phyloP scores from a whole-genome alignment of 2,113 vertebrate species.

The Microcebus griseorufus region DNA sequence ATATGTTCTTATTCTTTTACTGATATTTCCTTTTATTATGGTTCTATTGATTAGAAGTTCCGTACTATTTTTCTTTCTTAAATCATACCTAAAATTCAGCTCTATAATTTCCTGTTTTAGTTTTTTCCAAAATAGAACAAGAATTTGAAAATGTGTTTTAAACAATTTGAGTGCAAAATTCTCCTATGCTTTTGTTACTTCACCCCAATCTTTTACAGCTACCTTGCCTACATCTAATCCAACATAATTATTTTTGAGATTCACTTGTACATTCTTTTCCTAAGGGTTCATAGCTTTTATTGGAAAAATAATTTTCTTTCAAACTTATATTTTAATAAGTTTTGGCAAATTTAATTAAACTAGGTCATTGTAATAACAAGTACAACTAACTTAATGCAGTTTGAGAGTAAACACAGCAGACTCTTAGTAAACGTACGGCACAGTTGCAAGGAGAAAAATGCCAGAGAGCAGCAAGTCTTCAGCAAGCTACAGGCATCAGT shows the following conservation, averaged over 20 bases:
- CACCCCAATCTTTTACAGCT: not conserved
- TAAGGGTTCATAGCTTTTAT: not conserved
- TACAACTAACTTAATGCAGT: not conserved
- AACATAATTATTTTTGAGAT: not conserved
- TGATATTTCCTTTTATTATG: not conserved
- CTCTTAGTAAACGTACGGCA: not conserved
- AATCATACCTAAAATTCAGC: not conserved
- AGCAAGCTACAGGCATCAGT: not conserved
- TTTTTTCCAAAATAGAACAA: not conserved
- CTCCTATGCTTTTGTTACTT: not conserved
- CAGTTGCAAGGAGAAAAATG: not conserved
- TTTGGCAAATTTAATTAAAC: not conserved
- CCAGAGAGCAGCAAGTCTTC: not conserved
- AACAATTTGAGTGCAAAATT: not conserved
- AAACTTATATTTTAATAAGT: conserved; percentile 1
- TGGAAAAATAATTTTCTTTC: conserved; percentile 18
- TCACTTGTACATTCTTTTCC: not conserved
- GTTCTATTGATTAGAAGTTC: not conserved
- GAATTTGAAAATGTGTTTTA: not conserved
- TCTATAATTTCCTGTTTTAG: not conserved
- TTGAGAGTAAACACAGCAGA: not conserved
- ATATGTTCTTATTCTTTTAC: not conserved
- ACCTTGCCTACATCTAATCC: not conserved
- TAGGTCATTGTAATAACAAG: not conserved
- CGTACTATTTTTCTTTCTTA: not conserved